Conservation (phyloP, 2,797 vertebrate species). For the Alosa sapidissima region DNA sequence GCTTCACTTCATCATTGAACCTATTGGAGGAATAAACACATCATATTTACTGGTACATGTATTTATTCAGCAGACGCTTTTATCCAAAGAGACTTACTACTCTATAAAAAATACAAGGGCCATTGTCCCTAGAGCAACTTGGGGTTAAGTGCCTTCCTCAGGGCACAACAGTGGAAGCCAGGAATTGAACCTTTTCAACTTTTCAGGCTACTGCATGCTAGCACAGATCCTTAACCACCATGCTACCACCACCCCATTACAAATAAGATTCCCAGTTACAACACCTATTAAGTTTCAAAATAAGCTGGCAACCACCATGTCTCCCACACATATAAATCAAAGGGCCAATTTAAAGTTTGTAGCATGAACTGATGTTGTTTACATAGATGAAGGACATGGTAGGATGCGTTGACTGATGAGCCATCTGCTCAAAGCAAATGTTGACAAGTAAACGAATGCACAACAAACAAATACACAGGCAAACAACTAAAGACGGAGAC, state of each 20-base stretch:
- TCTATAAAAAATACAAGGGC: no score
- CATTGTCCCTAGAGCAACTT: no score
- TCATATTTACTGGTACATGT: not conserved
- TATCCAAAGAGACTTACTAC: no score
- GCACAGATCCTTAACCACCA: no score
- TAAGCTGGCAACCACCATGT: not conserved
- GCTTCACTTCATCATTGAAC: conserved; percentile 98
- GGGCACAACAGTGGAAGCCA: no score
- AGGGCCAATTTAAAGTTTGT: not conserved
- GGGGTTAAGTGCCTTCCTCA: no score
- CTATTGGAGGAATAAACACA: conserved; percentile 61
- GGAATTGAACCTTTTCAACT: no score
- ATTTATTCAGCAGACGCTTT: no score
- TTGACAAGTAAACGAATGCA: not conserved
- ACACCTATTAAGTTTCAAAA: not conserved
- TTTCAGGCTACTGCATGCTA: no score
- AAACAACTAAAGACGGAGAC: conserved; percentile 5
- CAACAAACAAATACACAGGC: not conserved
- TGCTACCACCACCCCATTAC: no score
- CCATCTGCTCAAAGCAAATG: conserved; percentile 15
- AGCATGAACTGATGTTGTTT: not conserved
- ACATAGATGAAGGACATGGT: not conserved
- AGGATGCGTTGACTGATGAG: not conserved
- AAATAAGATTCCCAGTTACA: not conserved
- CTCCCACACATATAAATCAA: not conserved